phyloP scores from a whole-genome alignment of 2,888 invertebrate genomes.

The Antheraea yamamai region DNA sequence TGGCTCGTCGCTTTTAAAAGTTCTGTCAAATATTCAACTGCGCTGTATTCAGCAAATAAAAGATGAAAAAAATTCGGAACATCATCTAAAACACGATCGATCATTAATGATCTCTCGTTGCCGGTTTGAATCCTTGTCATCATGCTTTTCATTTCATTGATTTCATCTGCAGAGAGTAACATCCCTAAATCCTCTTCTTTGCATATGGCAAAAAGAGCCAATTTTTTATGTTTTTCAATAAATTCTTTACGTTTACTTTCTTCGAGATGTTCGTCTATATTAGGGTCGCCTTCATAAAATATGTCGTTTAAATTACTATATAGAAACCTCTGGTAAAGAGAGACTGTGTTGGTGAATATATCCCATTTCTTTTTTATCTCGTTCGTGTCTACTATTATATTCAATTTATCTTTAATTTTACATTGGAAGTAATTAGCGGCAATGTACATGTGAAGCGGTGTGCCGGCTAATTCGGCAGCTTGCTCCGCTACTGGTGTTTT shows the following conservation, averaged over 20 bases:
- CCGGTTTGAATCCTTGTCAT: conserved; percentile 40
- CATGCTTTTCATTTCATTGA: conserved; percentile 36
- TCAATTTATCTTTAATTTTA: conserved; percentile 39
- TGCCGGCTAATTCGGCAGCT: conserved; percentile 40
- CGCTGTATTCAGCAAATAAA: conserved; percentile 47
- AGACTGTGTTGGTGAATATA: conserved; percentile 35
- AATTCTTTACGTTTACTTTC: conserved; percentile 31
- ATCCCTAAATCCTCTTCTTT: conserved; percentile 40
- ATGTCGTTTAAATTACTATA: conserved; percentile 40
- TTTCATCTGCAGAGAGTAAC: conserved; percentile 38
- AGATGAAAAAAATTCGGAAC: conserved; percentile 44
- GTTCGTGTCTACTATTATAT: conserved; percentile 31
- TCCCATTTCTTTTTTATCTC: conserved; percentile 35
- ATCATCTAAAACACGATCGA: conserved; percentile 41
- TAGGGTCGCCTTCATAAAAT: conserved; percentile 28
- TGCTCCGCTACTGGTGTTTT: conserved; percentile 33
- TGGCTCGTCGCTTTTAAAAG: conserved; percentile 25
- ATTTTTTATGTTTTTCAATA: conserved; percentile 40
- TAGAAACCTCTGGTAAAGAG: conserved; percentile 39
- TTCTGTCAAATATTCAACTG: conserved; percentile 38
- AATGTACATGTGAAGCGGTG: conserved; percentile 48
- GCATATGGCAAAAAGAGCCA: conserved; percentile 45
- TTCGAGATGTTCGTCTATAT: conserved; percentile 27
- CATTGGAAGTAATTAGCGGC: conserved; percentile 43
- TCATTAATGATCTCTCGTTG: conserved; percentile 35